Percentiles rank a stretch among this genome's conserved stretches.
Conservation (phyloP, 2,113 vertebrate species). For the Vidua chalybeata region DNA sequence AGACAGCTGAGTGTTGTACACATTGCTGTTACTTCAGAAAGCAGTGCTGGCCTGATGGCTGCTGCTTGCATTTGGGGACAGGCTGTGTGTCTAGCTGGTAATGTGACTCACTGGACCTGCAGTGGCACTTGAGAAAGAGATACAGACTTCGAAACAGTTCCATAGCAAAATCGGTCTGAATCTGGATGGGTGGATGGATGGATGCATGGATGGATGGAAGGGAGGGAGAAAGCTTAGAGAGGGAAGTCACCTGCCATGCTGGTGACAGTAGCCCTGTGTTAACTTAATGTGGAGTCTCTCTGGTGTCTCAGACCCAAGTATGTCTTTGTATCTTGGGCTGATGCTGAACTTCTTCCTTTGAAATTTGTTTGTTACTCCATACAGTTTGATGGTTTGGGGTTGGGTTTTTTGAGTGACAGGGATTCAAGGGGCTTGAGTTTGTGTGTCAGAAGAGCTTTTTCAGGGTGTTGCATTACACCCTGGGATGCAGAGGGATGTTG, state of each 20-base stretch:
- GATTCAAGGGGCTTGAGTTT: neutral
- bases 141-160: neutral
- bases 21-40: neutral
- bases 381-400: neutral
- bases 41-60: neutral
- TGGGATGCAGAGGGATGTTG: neutral
- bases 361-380: neutral
- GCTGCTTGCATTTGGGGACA: neutral
- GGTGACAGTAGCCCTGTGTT: rapidly evolving
- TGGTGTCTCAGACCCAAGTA: neutral
- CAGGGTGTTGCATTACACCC: neutral
- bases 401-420: neutral
- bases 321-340: neutral
- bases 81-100: neutral
- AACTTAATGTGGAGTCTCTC: neutral
- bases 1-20: neutral
- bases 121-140: neutral
- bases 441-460: neutral
- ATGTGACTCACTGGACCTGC: neutral
- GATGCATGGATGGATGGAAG: neutral
- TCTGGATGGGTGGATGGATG: neutral
- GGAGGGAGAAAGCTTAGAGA: neutral
- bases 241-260: neutral
- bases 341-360: neutral
- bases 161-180: rapidly evolving